Percentiles rank a stretch among this genome's conserved stretches.
phyloP scores from a whole-genome alignment of 2,113 vertebrate species.

The Hiodon tergisus region DNA sequence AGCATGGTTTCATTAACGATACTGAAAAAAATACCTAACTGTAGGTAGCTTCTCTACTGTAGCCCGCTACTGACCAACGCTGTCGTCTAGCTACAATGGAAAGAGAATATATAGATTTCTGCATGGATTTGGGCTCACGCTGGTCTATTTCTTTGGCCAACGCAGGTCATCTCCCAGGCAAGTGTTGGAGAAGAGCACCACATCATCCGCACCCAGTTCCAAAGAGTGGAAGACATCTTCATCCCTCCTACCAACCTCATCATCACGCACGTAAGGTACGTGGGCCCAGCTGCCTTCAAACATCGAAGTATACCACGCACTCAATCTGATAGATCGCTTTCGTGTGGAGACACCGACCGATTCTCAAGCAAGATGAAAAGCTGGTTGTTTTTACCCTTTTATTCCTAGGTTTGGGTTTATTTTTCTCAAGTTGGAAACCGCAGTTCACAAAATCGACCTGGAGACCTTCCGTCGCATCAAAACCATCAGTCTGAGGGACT shows the following conservation, averaged over 20 bases:
- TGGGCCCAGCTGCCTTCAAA: not conserved
- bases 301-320: no score
- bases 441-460: constrained; percentile 87
- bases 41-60: no score
- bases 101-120: no score
- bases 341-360: no score
- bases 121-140: no score
- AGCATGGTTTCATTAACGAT: no score
- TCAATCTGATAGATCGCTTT: no score
- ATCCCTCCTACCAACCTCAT: constrained; percentile 94
- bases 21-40: no score
- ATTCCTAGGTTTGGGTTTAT: constrained; percentile 83
- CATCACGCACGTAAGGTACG: constrained; percentile 93
- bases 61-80: no score
- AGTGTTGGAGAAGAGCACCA: constrained; percentile 74
- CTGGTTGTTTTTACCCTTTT: constrained; percentile 24
- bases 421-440: constrained; percentile 71
- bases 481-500: constrained; percentile 72
- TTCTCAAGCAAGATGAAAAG: not conserved
- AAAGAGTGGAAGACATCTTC: constrained; percentile 84
- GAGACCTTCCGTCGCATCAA: constrained; percentile 81
- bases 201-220: constrained; percentile 70
- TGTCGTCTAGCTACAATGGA: no score
- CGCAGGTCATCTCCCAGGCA: constrained; percentile 85
- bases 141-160: constrained; percentile 20